A percentile compares a stretch with the other conserved stretches of the same genome.
Evolutionary conservation across 2,888 invertebrate genomes (phyloP).

Genomic region (Atherix ibis): DNA sequence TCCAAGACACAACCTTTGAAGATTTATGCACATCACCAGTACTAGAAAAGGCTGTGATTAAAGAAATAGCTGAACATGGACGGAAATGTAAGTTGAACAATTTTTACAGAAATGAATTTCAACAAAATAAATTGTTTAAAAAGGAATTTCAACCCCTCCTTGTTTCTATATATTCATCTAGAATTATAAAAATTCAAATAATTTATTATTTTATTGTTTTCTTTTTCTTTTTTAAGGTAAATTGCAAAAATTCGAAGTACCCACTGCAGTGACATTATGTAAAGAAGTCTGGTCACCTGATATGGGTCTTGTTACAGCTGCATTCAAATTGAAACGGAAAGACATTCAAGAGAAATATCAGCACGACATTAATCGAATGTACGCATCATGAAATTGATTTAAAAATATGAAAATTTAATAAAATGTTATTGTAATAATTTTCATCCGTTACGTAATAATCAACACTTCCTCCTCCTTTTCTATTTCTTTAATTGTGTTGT

Average conservation of each 20-base stretch:
- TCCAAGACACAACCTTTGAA: constrained; percentile 43
- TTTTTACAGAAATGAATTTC: no score
- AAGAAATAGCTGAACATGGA: constrained; percentile 68
- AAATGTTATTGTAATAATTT: no score
- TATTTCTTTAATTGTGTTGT: no score
- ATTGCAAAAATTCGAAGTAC: constrained; percentile 83
- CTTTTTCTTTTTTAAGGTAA: constrained; percentile 43
- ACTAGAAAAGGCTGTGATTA: constrained; percentile 65
- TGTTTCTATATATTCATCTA: no score
- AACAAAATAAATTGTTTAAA: background rate
- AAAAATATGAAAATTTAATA: no score
- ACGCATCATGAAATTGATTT: constrained; percentile 60
- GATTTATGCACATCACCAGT: constrained; percentile 57
- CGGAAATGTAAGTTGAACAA: constrained; percentile 70
- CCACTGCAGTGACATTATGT: constrained; percentile 73
- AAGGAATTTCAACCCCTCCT: background rate
- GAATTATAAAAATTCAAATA: background rate
- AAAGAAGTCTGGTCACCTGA: constrained; percentile 95
- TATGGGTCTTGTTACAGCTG: constrained; percentile 92
- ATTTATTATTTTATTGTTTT: constrained; percentile 5
- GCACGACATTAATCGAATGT: constrained; percentile 85
- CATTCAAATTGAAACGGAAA: constrained; percentile 93
- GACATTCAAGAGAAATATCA: constrained; percentile 89
- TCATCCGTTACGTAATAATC: no score
- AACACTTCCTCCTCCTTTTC: no score